These are phyloP conservation scores for Zoroaster sp. DNA, from an alignment of 53 echinoderm and acorn worm genomes.

Conservation along the genomic window DNA sequence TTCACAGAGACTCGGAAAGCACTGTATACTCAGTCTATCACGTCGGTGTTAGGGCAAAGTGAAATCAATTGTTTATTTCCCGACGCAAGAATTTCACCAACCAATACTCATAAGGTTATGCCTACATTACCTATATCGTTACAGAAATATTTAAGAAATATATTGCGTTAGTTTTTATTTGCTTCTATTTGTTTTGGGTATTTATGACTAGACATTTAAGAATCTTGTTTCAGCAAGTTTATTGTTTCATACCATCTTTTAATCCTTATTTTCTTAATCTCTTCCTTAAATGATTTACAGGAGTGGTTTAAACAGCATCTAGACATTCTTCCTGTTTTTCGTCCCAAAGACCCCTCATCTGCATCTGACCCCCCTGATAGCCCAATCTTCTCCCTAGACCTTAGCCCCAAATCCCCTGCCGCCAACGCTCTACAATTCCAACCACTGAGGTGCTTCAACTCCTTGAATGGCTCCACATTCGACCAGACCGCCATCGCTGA, in stretches of 20 bases:
- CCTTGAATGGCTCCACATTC: constrained; percentile 54
- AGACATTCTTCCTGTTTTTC: constrained; percentile 70
- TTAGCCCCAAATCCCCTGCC: constrained; percentile 4
- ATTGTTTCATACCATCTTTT: not conserved
- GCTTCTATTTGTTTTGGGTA: too few relatives aligned
- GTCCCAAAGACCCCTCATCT: constrained; percentile 35
- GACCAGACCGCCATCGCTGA: constrained; percentile 69
- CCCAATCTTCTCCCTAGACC: constrained; percentile 49
- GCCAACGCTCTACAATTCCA: constrained; percentile 36
- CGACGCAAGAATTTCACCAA: too few relatives aligned
- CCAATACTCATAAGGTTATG: too few relatives aligned
- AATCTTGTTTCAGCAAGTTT: too few relatives aligned
- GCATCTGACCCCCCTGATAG: not conserved
- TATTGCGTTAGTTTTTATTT: too few relatives aligned
- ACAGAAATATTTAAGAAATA: too few relatives aligned
- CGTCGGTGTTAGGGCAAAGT: too few relatives aligned
- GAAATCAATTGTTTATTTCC: too few relatives aligned
- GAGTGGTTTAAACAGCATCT: constrained; percentile 84
- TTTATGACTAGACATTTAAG: too few relatives aligned
- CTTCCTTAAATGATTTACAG: constrained; percentile 23
- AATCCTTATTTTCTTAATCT: not conserved
- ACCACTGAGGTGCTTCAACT: constrained; percentile 58
- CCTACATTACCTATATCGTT: too few relatives aligned
- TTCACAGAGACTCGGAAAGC: too few relatives aligned
- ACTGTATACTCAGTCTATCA: too few relatives aligned